Percentiles rank a stretch among this genome's conserved stretches.
These are phyloP conservation scores for Lepidurus apus DNA, from an alignment of 1,140 invertebrate species.

Conservation along the genomic window DNA sequence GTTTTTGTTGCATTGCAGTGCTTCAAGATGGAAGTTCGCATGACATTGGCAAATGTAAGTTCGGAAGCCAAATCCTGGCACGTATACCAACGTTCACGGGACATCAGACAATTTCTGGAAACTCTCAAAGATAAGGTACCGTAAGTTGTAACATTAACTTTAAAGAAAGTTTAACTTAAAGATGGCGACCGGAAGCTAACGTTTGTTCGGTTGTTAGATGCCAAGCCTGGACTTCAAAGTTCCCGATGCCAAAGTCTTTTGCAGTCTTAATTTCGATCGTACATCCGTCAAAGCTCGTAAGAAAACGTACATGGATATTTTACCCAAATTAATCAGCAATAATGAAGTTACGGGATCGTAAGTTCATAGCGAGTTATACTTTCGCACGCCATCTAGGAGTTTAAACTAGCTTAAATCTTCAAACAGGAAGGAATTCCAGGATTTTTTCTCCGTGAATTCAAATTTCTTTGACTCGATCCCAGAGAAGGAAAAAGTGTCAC, in stretches of 20 bases:
- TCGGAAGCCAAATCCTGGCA: background rate
- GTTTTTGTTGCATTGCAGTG: background rate
- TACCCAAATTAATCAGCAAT: background rate
- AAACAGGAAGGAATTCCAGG: background rate
- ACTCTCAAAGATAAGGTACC: background rate
- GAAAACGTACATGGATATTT: constrained; percentile 3
- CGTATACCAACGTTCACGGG: background rate
- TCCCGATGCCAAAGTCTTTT: background rate
- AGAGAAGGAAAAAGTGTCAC: background rate
- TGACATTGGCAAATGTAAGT: background rate
- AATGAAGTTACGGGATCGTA: background rate
- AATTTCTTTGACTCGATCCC: background rate
- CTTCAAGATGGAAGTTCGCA: background rate
- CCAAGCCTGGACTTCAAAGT: background rate
- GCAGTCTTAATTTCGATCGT: background rate
- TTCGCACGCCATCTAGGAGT: background rate
- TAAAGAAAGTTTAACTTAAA: too few relatives aligned
- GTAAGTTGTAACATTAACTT: background rate
- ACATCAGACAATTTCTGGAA: background rate
- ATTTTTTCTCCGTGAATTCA: background rate
- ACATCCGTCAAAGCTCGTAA: constrained; percentile 4
- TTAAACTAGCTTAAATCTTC: background rate
- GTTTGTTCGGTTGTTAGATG: background rate
- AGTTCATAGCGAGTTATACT: background rate
- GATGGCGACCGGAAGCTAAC: background rate